Evolutionary conservation across 2,113 vertebrate species (phyloP).

Genomic region (Diglossa brunneiventris): DNA sequence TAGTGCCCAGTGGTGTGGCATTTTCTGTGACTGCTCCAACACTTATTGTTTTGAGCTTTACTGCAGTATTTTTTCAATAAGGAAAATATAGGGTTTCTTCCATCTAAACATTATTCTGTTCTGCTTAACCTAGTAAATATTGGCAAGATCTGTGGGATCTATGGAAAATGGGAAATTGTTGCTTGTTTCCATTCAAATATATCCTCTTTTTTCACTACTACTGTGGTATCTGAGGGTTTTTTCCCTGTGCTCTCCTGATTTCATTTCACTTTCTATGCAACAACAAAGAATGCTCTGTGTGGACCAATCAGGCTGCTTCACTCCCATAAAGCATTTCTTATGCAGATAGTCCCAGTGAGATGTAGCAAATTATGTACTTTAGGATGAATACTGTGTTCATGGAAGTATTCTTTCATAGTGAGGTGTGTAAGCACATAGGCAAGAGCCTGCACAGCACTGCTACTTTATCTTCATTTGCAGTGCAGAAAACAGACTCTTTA

Average conservation of each 20-base stretch:
- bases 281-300: not conserved
- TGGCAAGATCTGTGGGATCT: not conserved
- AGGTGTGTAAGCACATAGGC: not conserved
- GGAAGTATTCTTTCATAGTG: not conserved
- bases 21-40: not conserved
- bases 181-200: not conserved
- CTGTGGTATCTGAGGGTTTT: not conserved
- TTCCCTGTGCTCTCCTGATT: not conserved
- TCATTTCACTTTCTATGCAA: not conserved
- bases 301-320: not conserved
- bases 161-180: not conserved
- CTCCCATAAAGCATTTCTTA: not conserved
- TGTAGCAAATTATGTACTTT: not conserved
- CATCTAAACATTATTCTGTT: not conserved
- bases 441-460: not conserved
- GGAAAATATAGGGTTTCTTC: not conserved
- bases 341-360: not conserved
- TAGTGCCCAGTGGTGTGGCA: not conserved
- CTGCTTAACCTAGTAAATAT: not conserved
- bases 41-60: not conserved
- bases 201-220: not conserved
- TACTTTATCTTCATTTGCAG: not conserved
- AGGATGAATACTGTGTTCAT: not conserved
- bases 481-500: not conserved
- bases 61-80: not conserved